Conservation (phyloP, 2,797 vertebrate species). For the Acanthurus leucopareius region DNA sequence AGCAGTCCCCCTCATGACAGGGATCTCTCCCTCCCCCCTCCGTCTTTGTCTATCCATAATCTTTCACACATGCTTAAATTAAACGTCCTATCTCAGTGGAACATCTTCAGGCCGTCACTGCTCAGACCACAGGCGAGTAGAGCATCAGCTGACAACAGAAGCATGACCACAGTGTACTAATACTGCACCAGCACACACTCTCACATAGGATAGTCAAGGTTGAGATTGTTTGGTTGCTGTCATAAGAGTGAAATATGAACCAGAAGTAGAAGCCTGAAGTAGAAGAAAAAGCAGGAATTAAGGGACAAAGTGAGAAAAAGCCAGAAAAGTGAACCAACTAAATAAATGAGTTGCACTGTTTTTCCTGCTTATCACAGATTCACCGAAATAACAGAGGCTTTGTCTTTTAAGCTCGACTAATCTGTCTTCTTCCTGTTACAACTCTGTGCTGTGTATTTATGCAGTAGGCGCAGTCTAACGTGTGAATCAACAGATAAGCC, state of each 20-base stretch:
- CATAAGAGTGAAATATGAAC: background rate
- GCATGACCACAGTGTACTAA: background rate
- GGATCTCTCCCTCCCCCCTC: background rate
- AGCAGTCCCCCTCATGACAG: slow-evolving; percentile 8
- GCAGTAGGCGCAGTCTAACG: slow-evolving; percentile 49
- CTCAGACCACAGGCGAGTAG: slow-evolving; percentile 28
- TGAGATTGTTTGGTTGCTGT: slow-evolving; percentile 10
- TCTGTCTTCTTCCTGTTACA: slow-evolving; percentile 37
- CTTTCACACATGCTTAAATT: slow-evolving; percentile 2
- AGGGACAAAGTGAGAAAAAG: background rate
- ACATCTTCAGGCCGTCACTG: slow-evolving; percentile 37
- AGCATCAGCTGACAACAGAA: slow-evolving; percentile 26
- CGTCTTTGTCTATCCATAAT: background rate
- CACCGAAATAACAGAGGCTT: slow-evolving; percentile 37
- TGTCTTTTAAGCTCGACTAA: slow-evolving; percentile 49
- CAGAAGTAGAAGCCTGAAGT: background rate
- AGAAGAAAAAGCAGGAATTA: background rate
- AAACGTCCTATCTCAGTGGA: slow-evolving; percentile 26
- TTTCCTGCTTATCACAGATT: slow-evolving; percentile 25
- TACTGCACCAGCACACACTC: background rate
- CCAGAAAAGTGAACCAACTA: slow-evolving; percentile 2
- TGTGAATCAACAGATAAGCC: slow-evolving; percentile 68
- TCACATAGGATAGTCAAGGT: background rate
- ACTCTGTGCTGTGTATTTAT: slow-evolving; percentile 44
- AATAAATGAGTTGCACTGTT: slow-evolving; percentile 19